These are phyloP conservation scores for Actenoides lindsayi DNA, from an alignment of 2,113 vertebrate genomes.

Conservation along the genomic window DNA sequence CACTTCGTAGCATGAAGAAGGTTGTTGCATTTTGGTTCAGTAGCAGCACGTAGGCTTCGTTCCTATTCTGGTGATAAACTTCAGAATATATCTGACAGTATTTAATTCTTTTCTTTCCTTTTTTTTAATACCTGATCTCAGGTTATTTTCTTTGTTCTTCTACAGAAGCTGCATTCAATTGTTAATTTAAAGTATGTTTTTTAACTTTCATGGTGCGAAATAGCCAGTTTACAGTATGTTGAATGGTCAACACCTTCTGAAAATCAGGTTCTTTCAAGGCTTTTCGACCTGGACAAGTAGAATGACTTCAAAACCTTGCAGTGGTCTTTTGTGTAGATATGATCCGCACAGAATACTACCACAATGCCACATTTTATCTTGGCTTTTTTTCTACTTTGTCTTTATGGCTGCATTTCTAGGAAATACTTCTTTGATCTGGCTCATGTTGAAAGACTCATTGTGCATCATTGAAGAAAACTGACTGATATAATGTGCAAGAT, in stretches of 20 bases:
- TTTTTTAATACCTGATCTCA: background rate
- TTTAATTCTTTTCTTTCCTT: background rate
- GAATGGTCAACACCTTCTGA: background rate
- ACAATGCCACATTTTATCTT: background rate
- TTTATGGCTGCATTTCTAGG: background rate
- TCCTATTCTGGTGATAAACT: background rate
- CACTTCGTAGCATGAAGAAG: background rate
- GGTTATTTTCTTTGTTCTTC: background rate
- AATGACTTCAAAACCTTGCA: background rate
- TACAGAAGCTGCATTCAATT: background rate
- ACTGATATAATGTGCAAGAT: background rate
- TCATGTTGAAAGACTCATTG: background rate
- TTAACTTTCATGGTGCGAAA: background rate
- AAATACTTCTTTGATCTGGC: background rate
- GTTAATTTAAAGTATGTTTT: background rate
- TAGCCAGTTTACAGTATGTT: background rate
- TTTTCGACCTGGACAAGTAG: background rate
- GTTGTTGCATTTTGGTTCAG: background rate
- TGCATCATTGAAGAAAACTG: background rate
- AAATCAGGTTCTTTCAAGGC: background rate
- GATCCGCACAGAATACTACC: background rate
- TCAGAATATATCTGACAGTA: background rate
- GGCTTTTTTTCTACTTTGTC: background rate
- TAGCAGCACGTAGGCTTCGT: background rate
- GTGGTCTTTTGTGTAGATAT: background rate